Base-by-base conservation (phyloP, 2,888 invertebrate species). In the Dendrolimus houi region DNA sequence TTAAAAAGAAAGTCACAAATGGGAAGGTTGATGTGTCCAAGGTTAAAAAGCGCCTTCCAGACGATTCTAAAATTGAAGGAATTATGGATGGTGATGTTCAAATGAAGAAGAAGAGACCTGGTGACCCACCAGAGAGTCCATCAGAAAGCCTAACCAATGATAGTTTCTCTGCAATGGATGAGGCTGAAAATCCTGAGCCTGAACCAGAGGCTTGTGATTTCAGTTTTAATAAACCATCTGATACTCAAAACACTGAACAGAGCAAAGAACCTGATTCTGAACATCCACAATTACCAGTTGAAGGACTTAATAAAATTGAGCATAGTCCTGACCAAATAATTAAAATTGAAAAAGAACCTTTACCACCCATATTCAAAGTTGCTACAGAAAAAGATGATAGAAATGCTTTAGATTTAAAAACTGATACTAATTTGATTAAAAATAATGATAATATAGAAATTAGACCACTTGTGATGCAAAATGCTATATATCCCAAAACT, bases 101-200 rank as follows among this genome's bases (percentile, higher is more conserved):
- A 89, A 81, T 92, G 92, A 91, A 91, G 70, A 91, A 91, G 81
- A 90, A 87, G 69, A 85, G 81, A 66, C 75, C 84, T 57, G 83
- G 73, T 56, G 93, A 93, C 62, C 86, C 92, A 59, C 92, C 93
- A 12, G 93, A 95, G 73, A 97, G 96, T 85, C 97, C 97, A 12
- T 94, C 95, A 53, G 95, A 95, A 75, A 96, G 96, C 75, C 92
- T 96, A 61, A 96, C 96, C 54, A 96, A 96, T 63, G 96, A 96
- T 75, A 96, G 96, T 71, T 96, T 96, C 71, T 95, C 96, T 53
- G 94, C 95, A 55, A 94, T 95, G 84, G 95, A 95, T 77, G 93
- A 93, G 70, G 91, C 92, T 61, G 94, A 93, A 67, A 90, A 84
- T 67, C 88, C 89, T 59, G 91, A 91, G 60, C 82, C 87, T 42